Evolutionary conservation across 2,797 vertebrate genomes (phyloP), one percentile per base, ranked within the genome.

Genomic region (Tachyglossus aculeatus): DNA sequence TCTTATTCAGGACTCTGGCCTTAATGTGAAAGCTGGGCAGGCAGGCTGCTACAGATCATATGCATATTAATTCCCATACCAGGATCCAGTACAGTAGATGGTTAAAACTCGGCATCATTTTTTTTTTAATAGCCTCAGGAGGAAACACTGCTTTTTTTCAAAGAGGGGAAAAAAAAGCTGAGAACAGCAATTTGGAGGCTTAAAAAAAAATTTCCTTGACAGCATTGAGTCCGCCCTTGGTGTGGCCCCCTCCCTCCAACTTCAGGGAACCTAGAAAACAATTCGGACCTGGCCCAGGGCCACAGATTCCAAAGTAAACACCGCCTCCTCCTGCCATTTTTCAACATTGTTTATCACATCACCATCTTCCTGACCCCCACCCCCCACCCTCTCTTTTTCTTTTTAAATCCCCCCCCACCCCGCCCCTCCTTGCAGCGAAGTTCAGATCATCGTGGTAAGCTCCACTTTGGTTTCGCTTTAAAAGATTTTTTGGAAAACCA

Each of bases 191-290:
- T 91, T 89, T 86, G 64, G 78, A 74, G 53, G 7, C 67, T 3
- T 61, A 61, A n/a, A n/a, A n/a, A n/a, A n/a, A 29, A 44, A 21
- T 68, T 77, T 44, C 72, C 74, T 79, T 82, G 71, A 77, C 74
- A 82, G 70, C 64, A 74, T 70, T 61, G 67, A 63, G 60, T 86
- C 81, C 79, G 87, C 70, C 88, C 87, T 86, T 80, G 74, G 77
- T 73, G 77, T 74, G 81, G 78, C 72, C 80, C n/a, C n/a, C 83
- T 83, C 86, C 87, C 85, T 83, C 85, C 75, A 87, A 86, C 89
- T 91, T 91, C 83, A 82, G 86, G 87, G 88, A 86, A 81, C 84
- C 85, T 83, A 85, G 88, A 86, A 90, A 75, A 80, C 73, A 82
- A 67, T 75, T 85, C 86, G 87, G 88, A 81, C 25, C 80, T 89